Conservation (phyloP, 2,888 invertebrate genomes). For the Scaeva pyrastri region DNA sequence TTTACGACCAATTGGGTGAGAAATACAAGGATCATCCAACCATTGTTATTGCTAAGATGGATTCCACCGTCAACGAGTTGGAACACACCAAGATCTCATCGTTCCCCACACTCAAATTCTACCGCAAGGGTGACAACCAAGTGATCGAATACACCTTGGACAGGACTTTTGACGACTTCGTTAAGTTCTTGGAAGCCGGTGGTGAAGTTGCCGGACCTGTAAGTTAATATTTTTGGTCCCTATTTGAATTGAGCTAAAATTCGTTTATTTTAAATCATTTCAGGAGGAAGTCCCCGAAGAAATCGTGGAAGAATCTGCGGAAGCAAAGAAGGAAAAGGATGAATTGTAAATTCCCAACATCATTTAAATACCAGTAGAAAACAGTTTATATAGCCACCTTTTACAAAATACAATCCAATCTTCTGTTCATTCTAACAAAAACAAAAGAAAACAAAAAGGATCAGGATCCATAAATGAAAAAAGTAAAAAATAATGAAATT, state of each 20-base stretch:
- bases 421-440: slow-evolving; percentile 69
- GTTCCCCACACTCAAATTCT: slow-evolving; percentile 97
- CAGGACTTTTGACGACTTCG: slow-evolving; percentile 95
- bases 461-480: slow-evolving; percentile 44
- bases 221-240: slow-evolving; percentile 31
- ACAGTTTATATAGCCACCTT: slow-evolving; percentile 67
- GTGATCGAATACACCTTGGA: slow-evolving; percentile 97
- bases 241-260: neutral
- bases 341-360: slow-evolving; percentile 82
- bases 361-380: slow-evolving; percentile 53
- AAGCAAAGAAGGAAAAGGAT: slow-evolving; percentile 82
- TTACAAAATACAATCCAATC: slow-evolving; percentile 73
- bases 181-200: slow-evolving; percentile 96
- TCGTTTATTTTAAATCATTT: slow-evolving; percentile 36
- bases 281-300: slow-evolving; percentile 79
- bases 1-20: slow-evolving; percentile 98
- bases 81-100: slow-evolving; percentile 97
- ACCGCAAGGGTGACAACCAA: slow-evolving; percentile 95
- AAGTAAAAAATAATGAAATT: slow-evolving; percentile 44
- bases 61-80: slow-evolving; percentile 98
- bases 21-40: slow-evolving; percentile 93
- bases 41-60: slow-evolving; percentile 98
- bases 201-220: slow-evolving; percentile 91
- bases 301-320: slow-evolving; percentile 78
- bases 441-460: slow-evolving; percentile 30